A percentile compares a stretch with the other conserved stretches of the same genome.
phyloP scores from a whole-genome alignment of 2,888 invertebrate genomes.

The Amiota minor region DNA sequence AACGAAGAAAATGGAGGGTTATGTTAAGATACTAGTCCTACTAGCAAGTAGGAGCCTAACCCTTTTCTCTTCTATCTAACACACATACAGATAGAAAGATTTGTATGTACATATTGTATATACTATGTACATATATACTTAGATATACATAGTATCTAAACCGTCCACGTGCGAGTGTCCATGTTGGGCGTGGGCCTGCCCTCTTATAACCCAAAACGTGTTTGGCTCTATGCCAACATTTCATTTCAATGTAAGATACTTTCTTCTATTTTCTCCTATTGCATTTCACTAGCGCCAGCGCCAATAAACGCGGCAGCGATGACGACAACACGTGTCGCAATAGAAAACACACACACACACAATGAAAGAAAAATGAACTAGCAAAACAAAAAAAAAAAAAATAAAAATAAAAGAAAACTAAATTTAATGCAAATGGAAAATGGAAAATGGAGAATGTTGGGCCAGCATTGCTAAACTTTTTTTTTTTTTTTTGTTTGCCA shows the following conservation, averaged over 20 bases:
- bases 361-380: background rate
- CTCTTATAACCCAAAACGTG: too few relatives aligned
- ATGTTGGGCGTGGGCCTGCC: background rate
- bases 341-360: background rate
- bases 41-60: too few relatives aligned
- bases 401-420: background rate
- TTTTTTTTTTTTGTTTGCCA: too few relatives aligned
- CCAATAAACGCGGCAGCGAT: background rate
- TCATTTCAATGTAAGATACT: background rate
- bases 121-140: too few relatives aligned
- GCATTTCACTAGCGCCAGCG: background rate
- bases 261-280: background rate
- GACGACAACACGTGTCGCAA: conserved; percentile 8
- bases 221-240: background rate
- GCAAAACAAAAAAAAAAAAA: background rate
- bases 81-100: background rate
- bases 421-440: background rate
- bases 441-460: too few relatives aligned
- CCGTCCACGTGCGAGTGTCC: background rate
- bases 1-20: too few relatives aligned
- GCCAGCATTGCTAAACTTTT: too few relatives aligned
- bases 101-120: background rate
- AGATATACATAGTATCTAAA: too few relatives aligned
- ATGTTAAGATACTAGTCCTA: too few relatives aligned
- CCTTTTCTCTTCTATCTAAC: too few relatives aligned